Conservation (phyloP, 2,113 vertebrate species). For the Axis porcinus region DNA sequence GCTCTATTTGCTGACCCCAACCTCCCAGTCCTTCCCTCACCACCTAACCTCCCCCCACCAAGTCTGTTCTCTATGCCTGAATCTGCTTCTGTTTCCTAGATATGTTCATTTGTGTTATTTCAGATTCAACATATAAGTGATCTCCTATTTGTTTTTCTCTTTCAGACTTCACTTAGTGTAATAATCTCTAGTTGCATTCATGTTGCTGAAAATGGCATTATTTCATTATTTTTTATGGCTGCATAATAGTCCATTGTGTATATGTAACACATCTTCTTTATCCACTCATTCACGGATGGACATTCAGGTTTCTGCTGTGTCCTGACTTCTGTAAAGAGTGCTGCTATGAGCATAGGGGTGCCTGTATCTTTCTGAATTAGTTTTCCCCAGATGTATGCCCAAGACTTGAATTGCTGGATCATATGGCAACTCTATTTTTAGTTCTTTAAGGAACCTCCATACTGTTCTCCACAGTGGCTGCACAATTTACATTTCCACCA, state of each 20-base stretch:
- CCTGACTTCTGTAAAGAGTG: not conserved
- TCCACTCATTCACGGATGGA: accelerated
- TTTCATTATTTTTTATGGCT: accelerated
- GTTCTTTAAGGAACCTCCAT: not conserved
- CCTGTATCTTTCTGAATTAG: not conserved
- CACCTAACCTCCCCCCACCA: not conserved
- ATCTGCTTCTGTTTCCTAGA: not conserved
- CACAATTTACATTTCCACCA: not conserved
- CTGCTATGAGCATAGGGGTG: not conserved
- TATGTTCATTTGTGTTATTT: not conserved
- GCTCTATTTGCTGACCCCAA: not conserved
- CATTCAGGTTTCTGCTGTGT: not conserved
- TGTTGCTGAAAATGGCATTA: accelerated
- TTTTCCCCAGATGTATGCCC: not conserved
- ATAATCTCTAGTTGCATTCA: not conserved
- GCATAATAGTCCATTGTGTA: accelerated
- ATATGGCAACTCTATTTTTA: not conserved
- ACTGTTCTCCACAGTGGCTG: not conserved
- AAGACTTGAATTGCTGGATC: not conserved
- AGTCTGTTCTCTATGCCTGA: not conserved
- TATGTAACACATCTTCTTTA: accelerated
- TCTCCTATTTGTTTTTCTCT: not conserved
- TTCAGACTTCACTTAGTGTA: not conserved
- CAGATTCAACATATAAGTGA: not conserved
- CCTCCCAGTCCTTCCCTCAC: not conserved